phyloP scores from a whole-genome alignment of 2,113 vertebrate species.

The Heterocephalus glaber region DNA sequence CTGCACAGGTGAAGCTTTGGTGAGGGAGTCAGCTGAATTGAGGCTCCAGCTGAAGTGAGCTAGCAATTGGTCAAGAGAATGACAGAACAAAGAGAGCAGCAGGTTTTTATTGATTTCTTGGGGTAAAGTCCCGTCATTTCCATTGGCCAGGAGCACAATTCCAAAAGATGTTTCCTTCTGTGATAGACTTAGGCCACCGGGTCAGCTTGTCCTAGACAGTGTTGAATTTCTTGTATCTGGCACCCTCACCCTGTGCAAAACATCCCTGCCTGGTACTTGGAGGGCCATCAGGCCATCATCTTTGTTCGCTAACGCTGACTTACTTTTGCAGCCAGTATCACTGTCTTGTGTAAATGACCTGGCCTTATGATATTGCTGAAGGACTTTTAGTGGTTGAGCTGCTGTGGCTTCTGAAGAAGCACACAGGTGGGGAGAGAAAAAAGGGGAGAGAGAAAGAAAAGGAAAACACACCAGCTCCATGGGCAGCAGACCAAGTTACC shows the following conservation, averaged over 20 bases:
- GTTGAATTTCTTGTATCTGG: neutral
- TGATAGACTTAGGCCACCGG: neutral
- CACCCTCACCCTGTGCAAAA: neutral
- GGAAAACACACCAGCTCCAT: neutral
- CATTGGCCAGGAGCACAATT: neutral
- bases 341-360: neutral
- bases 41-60: neutral
- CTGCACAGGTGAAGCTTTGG: neutral
- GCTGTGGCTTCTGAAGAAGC: neutral
- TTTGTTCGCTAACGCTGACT: neutral
- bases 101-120: neutral
- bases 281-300: neutral
- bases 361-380: neutral
- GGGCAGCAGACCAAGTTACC: neutral
- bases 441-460: neutral
- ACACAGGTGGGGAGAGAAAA: neutral
- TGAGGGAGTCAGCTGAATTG: neutral
- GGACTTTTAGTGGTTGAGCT: neutral
- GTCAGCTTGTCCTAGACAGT: neutral
- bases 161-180: neutral
- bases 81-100: neutral
- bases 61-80: neutral
- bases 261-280: neutral
- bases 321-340: neutral
- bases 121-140: neutral